phyloP scores from a whole-genome alignment of 2,797 vertebrate species.

The Eupleurogrammus muticus region DNA sequence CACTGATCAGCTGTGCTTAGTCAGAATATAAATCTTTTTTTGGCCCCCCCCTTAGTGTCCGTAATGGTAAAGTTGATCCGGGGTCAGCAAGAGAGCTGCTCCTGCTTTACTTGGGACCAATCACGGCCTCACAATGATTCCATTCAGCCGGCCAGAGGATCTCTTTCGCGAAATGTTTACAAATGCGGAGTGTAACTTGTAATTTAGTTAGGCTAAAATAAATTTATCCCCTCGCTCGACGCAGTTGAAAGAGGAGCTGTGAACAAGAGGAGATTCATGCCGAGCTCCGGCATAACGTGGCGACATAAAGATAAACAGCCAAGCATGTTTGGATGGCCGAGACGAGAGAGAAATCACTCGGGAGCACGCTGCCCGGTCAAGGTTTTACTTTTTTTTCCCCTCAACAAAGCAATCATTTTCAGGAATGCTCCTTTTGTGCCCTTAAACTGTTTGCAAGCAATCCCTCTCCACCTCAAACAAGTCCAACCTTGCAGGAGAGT shows the following conservation, averaged over 20 bases:
- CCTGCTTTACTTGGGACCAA: slow-evolving; percentile 40
- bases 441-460: slow-evolving; percentile 53
- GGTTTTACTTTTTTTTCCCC: slow-evolving; percentile 66
- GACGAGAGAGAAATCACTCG: slow-evolving; percentile 21
- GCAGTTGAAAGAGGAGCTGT: slow-evolving; percentile 18
- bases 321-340: slow-evolving; percentile 14
- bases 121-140: slow-evolving; percentile 44
- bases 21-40: slow-evolving; percentile 63
- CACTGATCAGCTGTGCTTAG: slow-evolving; percentile 44
- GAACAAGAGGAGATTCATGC: slow-evolving; percentile 11
- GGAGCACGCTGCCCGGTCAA: slow-evolving; percentile 25
- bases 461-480: slow-evolving; percentile 59
- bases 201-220: slow-evolving; percentile 52
- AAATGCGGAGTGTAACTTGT: slow-evolving; percentile 50
- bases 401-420: slow-evolving; percentile 60
- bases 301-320: neutral
- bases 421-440: slow-evolving; percentile 61
- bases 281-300: slow-evolving; percentile 21
- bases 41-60: slow-evolving; percentile 56
- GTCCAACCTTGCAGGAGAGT: slow-evolving; percentile 69
- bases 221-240: slow-evolving; percentile 25
- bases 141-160: slow-evolving; percentile 49
- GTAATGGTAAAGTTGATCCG: slow-evolving; percentile 62
- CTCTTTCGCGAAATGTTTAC: slow-evolving; percentile 62
- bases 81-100: slow-evolving; percentile 59